Evolutionary conservation across 2,888 invertebrate species (phyloP).

Genomic region (Limnephilus marmoratus): DNA sequence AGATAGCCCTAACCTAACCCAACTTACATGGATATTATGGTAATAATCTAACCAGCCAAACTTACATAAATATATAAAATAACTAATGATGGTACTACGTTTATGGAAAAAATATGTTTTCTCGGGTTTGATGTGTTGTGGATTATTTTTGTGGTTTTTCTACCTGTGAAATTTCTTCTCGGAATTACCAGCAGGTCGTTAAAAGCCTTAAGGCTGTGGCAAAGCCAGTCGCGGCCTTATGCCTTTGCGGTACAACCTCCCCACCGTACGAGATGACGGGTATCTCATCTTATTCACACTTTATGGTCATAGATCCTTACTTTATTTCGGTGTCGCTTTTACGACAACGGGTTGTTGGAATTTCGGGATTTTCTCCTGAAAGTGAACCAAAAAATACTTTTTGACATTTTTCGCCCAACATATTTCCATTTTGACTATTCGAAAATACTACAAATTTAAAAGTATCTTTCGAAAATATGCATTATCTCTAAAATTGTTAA

Average conservation of each 20-base stretch:
- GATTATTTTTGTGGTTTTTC: constrained; percentile 21
- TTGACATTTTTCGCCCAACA: neutral
- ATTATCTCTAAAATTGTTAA: too few species aligned
- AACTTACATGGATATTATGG: neutral
- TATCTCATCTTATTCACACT: constrained; percentile 32
- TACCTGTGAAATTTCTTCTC: constrained; percentile 42
- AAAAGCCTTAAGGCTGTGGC: constrained; percentile 46
- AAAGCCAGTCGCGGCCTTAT: neutral
- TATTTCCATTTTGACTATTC: neutral
- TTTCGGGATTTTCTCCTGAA: neutral
- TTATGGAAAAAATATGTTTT: neutral
- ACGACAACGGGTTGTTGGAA: neutral
- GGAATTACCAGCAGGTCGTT: constrained; percentile 40
- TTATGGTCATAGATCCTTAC: neutral
- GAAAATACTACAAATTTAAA: neutral
- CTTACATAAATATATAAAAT: neutral
- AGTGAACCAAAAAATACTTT: neutral
- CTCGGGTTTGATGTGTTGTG: constrained; percentile 5
- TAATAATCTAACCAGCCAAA: neutral
- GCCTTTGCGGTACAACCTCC: neutral
- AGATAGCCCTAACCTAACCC: neutral
- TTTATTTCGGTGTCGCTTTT: neutral
- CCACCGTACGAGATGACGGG: neutral
- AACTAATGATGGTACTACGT: neutral
- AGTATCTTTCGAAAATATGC: too few species aligned